phyloP scores from a whole-genome alignment of 2,888 invertebrate species.

The Argyresthia albistria region DNA sequence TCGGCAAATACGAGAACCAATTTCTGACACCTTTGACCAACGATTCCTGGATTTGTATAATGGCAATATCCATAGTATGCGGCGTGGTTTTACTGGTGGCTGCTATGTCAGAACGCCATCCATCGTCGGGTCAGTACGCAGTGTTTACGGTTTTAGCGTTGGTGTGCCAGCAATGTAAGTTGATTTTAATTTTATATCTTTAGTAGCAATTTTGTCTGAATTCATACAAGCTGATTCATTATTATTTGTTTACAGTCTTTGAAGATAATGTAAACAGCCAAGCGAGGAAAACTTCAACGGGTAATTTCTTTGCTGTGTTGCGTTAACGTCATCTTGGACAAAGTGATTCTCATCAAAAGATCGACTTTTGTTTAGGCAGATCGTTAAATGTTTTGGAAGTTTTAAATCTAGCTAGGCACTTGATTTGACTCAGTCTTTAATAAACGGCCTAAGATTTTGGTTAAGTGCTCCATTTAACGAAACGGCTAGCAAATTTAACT shows the following conservation, averaged over 20 bases:
- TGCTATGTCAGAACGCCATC: constrained; percentile 35
- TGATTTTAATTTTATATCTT: background rate
- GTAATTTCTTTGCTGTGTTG: constrained; percentile 17
- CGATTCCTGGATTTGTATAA: constrained; percentile 43
- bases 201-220: background rate
- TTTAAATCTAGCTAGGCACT: too few relatives aligned
- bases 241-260: constrained; percentile 32
- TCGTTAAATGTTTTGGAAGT: too few relatives aligned
- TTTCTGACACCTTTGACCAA: constrained; percentile 56
- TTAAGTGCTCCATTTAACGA: too few relatives aligned
- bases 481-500: too few relatives aligned
- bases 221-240: background rate
- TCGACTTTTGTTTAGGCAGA: too few relatives aligned
- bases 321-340: too few relatives aligned
- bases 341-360: too few relatives aligned
- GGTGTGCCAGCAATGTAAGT: constrained; percentile 55
- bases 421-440: too few relatives aligned
- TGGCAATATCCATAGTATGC: constrained; percentile 33
- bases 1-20: constrained; percentile 51
- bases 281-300: constrained; percentile 24
- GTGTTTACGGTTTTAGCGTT: constrained; percentile 51
- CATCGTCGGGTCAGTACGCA: constrained; percentile 32
- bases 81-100: constrained; percentile 34
- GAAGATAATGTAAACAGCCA: constrained; percentile 29
- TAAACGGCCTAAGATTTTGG: too few relatives aligned